Percentiles rank a stretch among this genome's conserved stretches.
These are phyloP conservation scores for Dicycla oo DNA, from an alignment of 2,888 invertebrate species.

Conservation along the genomic window DNA sequence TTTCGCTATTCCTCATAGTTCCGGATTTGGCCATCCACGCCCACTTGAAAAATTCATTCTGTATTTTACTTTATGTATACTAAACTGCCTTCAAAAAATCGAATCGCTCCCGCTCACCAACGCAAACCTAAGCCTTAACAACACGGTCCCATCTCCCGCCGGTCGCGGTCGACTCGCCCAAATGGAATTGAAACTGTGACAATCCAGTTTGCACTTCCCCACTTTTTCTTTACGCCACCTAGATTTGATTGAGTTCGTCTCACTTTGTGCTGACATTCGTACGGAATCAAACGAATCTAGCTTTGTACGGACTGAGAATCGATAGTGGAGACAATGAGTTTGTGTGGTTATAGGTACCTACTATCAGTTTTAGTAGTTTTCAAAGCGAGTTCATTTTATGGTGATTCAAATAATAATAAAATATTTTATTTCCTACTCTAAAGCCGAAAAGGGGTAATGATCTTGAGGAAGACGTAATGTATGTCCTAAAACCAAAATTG, in stretches of 20 bases:
- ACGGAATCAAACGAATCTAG: slow-evolving; percentile 67
- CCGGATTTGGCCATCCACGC: too few relatives aligned
- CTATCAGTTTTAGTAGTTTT: too few relatives aligned
- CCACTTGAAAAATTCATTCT: too few relatives aligned
- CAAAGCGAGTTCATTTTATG: too few relatives aligned
- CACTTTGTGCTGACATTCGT: slow-evolving; percentile 74
- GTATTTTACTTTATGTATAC: too few relatives aligned
- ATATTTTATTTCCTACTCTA: too few relatives aligned
- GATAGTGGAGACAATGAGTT: slow-evolving; percentile 44
- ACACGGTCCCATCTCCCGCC: slow-evolving; percentile 61
- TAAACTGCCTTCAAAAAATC: too few relatives aligned
- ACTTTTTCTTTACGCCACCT: slow-evolving; percentile 81
- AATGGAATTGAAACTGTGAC: slow-evolving; percentile 88
- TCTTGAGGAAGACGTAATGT: too few relatives aligned
- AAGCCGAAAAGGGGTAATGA: too few relatives aligned
- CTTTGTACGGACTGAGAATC: slow-evolving; percentile 45
- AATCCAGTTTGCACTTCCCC: slow-evolving; percentile 78
- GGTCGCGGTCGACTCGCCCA: slow-evolving; percentile 73
- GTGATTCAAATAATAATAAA: too few relatives aligned
- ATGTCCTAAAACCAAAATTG: too few relatives aligned
- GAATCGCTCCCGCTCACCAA: slow-evolving; percentile 61
- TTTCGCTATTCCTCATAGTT: too few relatives aligned
- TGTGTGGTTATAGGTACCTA: background rate
- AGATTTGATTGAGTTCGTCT: slow-evolving; percentile 85
- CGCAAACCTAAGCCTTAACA: slow-evolving; percentile 46